phyloP scores from a whole-genome alignment of 2,888 invertebrate species.

The Plusia festucae region DNA sequence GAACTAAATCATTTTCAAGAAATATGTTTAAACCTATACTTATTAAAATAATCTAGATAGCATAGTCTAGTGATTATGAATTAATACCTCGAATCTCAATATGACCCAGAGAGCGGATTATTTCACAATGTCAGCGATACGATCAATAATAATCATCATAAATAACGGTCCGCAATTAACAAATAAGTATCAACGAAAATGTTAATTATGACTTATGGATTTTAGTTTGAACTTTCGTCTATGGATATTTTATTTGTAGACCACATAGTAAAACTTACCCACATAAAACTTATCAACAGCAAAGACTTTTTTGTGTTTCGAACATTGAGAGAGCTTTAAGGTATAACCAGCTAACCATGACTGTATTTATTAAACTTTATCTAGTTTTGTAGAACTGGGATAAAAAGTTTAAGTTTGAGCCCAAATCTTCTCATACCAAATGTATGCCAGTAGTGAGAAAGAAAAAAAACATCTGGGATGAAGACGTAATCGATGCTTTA shows the following conservation, averaged over 20 bases:
- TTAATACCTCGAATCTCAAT: slow-evolving; percentile 19
- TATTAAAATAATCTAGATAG: neutral
- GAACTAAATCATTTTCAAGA: no score
- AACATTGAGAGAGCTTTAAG: no score
- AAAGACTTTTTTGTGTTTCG: no score
- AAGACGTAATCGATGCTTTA: no score
- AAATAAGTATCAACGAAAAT: slow-evolving; percentile 37
- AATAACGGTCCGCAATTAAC: slow-evolving; percentile 39
- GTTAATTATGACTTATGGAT: slow-evolving; percentile 19
- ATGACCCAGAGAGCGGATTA: slow-evolving; percentile 44
- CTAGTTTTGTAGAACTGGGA: no score
- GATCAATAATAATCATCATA: slow-evolving; percentile 38
- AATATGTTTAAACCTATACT: neutral
- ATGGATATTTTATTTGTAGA: neutral
- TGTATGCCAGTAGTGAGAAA: no score
- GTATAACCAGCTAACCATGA: no score
- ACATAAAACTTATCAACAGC: no score
- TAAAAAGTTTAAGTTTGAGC: no score
- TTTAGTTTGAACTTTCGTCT: slow-evolving; percentile 7
- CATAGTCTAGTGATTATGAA: neutral
- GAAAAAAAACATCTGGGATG: no score
- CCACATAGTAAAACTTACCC: neutral
- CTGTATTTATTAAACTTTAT: no score
- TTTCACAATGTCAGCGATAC: slow-evolving; percentile 30
- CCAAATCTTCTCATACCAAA: no score